Evolutionary conservation across 2,113 vertebrate species (phyloP).

Genomic region (Uropsilus gracilis): DNA sequence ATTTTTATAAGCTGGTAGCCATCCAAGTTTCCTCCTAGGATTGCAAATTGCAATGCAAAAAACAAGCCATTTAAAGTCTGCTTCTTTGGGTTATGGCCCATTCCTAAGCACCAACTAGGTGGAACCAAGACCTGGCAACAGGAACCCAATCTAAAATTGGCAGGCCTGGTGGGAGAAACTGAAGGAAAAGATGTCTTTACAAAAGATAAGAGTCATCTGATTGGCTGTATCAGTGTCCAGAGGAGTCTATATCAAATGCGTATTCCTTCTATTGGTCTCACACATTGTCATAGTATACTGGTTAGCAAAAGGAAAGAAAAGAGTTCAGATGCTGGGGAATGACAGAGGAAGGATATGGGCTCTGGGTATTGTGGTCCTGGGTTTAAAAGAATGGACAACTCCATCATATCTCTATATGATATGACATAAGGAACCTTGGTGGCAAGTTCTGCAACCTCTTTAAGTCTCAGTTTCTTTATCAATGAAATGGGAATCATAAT

Average conservation of each 20-base stretch:
- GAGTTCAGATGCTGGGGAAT: not conserved
- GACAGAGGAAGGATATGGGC: not conserved
- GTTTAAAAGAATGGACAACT: not conserved
- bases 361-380: not conserved
- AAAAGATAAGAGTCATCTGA: not conserved
- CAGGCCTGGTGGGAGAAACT: not conserved
- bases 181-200: constrained; percentile 38
- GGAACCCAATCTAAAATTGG: constrained; percentile 3
- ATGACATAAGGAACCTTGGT: too few relatives aligned
- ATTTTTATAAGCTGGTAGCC: constrained; percentile 67
- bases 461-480: not conserved
- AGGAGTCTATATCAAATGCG: not conserved
- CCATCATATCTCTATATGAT: not conserved
- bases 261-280: not conserved
- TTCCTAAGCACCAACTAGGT: constrained; percentile 49
- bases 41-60: constrained; percentile 22
- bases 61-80: constrained; percentile 46
- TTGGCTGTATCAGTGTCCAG: not conserved
- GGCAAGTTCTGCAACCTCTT: not conserved
- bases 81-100: not conserved
- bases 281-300: not conserved
- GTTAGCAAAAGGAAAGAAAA: not conserved
- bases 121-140: constrained; percentile 31
- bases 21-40: constrained; percentile 50
- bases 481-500: not conserved